Base-by-base conservation (phyloP, 1,140 invertebrate species). In the Solenopsis invicta region DNA sequence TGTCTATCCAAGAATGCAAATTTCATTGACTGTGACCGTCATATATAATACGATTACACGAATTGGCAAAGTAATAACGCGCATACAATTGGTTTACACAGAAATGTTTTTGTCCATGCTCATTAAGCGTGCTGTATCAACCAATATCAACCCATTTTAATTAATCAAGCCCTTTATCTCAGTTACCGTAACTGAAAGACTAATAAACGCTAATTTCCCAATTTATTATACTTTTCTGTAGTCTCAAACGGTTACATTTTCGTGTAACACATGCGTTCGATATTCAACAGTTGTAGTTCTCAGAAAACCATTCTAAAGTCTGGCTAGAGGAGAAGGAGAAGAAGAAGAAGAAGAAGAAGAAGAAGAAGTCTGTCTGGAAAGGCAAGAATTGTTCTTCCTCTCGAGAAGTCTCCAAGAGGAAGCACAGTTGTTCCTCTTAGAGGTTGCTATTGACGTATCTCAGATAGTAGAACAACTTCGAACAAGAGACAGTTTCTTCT, bases 391-490 rank as follows among this genome's bases (percentile, higher is more conserved):
- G 67, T 82, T 84, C 45, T 74, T 74, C 24, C 41, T 62, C 18
- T 74, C 74, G 18, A 74, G 21, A 82, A 61, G 21, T 82, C 41
- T 56, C 45, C 52, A 85, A 41, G 24, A 59, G 61, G 34, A 85
- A 85, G 48, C 66, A 78, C 75, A 66, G 24, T 78, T 34, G 37
- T 66, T 86, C 62, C 16, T 77, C 37, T 18, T 21, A 5, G 37
- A 67, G 64, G 64, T 64, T 78, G 56, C 21, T 77, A 67, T 86
- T 86, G 80, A 84, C 54, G 69, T 13, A 84, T 5, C n/a, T 82
- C 41, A 67, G 24, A 82, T 75, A 45, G 24, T 84, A 61, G 54
- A 82, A 41, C n/a, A 82, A 82, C 80, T 84, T 84, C 41, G 69
- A 74, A 61, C 34, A 37, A 45, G 13, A 81, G 69, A 74, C 29